phyloP scores from a whole-genome alignment of 1,140 invertebrate species.

The Brachionus paranguensis region DNA sequence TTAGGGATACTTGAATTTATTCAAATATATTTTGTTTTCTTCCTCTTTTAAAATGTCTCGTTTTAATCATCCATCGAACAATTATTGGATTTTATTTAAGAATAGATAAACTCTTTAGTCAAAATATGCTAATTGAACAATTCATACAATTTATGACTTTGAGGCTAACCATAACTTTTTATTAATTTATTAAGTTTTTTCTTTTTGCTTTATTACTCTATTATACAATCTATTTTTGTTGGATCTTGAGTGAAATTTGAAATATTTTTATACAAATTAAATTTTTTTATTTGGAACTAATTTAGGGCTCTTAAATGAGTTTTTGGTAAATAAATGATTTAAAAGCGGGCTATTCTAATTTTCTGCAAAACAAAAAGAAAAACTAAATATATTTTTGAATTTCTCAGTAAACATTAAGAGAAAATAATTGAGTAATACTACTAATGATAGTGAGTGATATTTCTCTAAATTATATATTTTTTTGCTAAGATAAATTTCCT shows the following conservation, averaged over 20 bases:
- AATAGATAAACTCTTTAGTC: background rate
- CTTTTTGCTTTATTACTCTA: background rate
- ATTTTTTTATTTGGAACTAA: background rate
- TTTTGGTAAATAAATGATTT: background rate
- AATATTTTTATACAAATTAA: background rate
- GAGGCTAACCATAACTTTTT: background rate
- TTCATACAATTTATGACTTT: background rate
- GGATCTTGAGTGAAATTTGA: background rate
- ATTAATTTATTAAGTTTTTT: background rate
- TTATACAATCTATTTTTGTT: background rate
- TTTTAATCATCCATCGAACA: background rate
- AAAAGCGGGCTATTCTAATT: background rate
- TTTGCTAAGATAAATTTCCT: background rate
- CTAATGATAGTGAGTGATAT: background rate
- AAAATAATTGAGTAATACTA: background rate
- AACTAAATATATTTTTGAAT: background rate
- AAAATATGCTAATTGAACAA: background rate
- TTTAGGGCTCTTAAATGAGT: background rate
- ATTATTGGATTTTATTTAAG: background rate
- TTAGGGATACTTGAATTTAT: background rate
- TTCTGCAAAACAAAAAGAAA: background rate
- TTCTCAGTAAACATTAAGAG: background rate
- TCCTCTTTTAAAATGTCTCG: background rate
- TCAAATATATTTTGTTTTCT: background rate
- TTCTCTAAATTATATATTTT: background rate